Percentiles rank a stretch among this genome's conserved stretches.
Evolutionary conservation across 2,888 invertebrate genomes (phyloP).

Genomic region (Apoda limacodes): DNA sequence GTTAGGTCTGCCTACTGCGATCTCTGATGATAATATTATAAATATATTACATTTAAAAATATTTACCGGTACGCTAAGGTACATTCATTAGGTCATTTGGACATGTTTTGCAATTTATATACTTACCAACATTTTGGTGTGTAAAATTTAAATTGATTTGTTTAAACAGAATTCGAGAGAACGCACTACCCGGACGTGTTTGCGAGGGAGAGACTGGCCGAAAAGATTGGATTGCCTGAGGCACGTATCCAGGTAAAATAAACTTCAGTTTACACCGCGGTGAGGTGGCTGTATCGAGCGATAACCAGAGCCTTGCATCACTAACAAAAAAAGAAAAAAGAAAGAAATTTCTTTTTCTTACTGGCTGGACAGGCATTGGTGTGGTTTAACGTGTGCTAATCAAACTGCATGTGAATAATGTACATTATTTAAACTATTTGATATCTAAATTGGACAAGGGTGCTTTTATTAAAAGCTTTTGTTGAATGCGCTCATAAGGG

Average conservation of each 20-base stretch:
- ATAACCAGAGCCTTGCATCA: slow-evolving; percentile 25
- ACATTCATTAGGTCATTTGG: too few species aligned
- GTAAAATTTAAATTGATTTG: slow-evolving; percentile 19
- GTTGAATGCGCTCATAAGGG: slow-evolving; percentile 53
- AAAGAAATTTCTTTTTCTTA: slow-evolving; percentile 1
- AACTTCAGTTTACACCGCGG: slow-evolving; percentile 61
- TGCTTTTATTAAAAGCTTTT: slow-evolving; percentile 41
- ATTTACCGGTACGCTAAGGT: too few species aligned
- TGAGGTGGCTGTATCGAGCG: slow-evolving; percentile 47
- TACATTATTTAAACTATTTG: too few species aligned
- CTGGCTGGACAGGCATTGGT: too few species aligned
- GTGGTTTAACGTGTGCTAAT: too few species aligned
- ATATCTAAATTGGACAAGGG: slow-evolving; percentile 33
- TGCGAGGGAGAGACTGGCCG: slow-evolving; percentile 94
- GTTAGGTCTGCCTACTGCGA: too few species aligned
- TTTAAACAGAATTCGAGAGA: slow-evolving; percentile 88
- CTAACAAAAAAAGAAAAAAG: slow-evolving; percentile 21
- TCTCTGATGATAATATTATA: too few species aligned
- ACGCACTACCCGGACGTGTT: slow-evolving; percentile 98
- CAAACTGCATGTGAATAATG: too few species aligned
- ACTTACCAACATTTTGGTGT: too few species aligned
- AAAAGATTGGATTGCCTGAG: slow-evolving; percentile 98
- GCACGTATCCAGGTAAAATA: slow-evolving; percentile 98
- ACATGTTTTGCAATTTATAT: too few species aligned
- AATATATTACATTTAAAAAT: too few species aligned